Percentiles rank a stretch among this genome's conserved stretches.
Conservation (phyloP, 2,888 invertebrate genomes). For the Empis livida region DNA sequence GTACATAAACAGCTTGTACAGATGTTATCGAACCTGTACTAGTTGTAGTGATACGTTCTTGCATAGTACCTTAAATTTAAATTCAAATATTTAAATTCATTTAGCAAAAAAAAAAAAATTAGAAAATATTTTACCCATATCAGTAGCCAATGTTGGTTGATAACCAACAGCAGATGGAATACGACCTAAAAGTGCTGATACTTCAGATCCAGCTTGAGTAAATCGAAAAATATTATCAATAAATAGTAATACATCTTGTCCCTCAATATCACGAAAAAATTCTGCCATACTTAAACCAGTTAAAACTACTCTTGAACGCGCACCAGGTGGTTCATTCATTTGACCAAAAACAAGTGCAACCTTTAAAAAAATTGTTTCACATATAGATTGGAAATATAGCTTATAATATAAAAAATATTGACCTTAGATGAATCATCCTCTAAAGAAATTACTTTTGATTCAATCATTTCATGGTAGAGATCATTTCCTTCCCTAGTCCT, state of each 20-base stretch:
- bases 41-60: constrained; percentile 91
- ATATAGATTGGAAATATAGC: no score
- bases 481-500: constrained; percentile 92
- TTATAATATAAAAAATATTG: no score
- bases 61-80: constrained; percentile 52
- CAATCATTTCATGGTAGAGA: constrained; percentile 93
- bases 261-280: constrained; percentile 88
- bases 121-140: constrained; percentile 91
- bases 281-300: constrained; percentile 89
- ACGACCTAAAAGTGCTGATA: constrained; percentile 84
- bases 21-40: constrained; percentile 92
- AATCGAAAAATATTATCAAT: constrained; percentile 95
- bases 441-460: constrained; percentile 80
- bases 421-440: constrained; percentile 76
- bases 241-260: constrained; percentile 87
- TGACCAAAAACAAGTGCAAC: constrained; percentile 81
- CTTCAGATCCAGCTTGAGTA: constrained; percentile 82
- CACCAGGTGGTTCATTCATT: constrained; percentile 95
- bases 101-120: no score
- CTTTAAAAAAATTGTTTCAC: constrained; percentile 77
- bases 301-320: constrained; percentile 83
- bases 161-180: constrained; percentile 93
- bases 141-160: constrained; percentile 88
- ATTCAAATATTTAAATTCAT: background rate
- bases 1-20: constrained; percentile 90